phyloP scores from a whole-genome alignment of 2,113 vertebrate genomes.

The Ia io region DNA sequence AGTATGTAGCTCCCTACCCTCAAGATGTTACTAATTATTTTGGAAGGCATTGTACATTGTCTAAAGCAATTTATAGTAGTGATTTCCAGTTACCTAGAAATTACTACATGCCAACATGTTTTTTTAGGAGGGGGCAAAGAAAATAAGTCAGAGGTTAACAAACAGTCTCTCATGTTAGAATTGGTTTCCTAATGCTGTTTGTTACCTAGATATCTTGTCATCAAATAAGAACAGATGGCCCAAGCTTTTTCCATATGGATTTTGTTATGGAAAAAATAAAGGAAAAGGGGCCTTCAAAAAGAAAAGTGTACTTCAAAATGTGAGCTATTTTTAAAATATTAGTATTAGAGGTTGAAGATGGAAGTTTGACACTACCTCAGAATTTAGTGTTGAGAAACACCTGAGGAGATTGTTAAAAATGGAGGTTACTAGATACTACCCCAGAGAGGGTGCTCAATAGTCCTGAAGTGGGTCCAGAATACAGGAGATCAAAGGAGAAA shows the following conservation, averaged over 20 bases:
- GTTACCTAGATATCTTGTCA: not conserved
- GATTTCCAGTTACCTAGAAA: conserved; percentile 30
- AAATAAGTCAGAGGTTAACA: not conserved
- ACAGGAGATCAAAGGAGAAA: not conserved
- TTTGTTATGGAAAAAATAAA: not conserved
- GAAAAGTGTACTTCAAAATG: not conserved
- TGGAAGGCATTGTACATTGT: not conserved
- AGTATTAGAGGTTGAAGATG: not conserved
- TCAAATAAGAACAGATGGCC: not conserved
- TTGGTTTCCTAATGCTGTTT: not conserved
- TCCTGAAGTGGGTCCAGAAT: not conserved
- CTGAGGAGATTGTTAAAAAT: not conserved
- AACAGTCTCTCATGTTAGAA: not conserved
- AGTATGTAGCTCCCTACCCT: not conserved
- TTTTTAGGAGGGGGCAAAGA: not conserved
- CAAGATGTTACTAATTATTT: conserved; percentile 22
- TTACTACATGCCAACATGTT: not conserved
- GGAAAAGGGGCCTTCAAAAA: not conserved
- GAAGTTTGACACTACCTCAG: not conserved
- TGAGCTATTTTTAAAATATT: not conserved
- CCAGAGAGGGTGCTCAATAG: not conserved
- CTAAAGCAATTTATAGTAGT: not conserved
- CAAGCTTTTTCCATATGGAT: not conserved
- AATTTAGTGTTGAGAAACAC: conserved; percentile 1
- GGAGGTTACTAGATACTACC: not conserved